These are phyloP conservation scores for Philopedon plagiatum DNA, from an alignment of 2,888 invertebrate species.

Conservation along the genomic window DNA sequence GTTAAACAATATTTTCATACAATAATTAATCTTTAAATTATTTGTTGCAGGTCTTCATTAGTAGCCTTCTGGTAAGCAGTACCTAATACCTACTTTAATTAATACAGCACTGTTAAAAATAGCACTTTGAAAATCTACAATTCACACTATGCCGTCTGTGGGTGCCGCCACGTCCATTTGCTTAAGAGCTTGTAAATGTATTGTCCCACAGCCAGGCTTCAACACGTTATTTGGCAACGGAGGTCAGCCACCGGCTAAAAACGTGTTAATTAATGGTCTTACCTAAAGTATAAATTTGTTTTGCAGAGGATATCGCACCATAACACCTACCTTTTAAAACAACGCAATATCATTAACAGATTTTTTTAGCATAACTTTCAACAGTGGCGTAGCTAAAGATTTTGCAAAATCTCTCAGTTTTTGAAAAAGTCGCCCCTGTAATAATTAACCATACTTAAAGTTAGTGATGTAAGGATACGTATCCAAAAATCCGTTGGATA, in stretches of 20 bases:
- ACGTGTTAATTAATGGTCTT: constrained; percentile 34
- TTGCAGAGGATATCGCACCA: constrained; percentile 2
- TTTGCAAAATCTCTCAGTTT: no score
- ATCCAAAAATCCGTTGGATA: no score
- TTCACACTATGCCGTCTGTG: constrained; percentile 28
- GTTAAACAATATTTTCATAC: no score
- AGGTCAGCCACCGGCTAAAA: constrained; percentile 29
- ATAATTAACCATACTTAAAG: no score
- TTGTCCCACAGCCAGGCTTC: constrained; percentile 29
- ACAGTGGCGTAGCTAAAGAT: no score
- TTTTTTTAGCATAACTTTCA: neutral
- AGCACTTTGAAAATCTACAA: constrained; percentile 24
- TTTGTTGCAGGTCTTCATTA: no score
- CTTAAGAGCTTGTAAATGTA: constrained; percentile 42
- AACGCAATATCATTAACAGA: neutral
- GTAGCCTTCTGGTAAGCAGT: no score
- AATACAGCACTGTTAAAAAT: constrained; percentile 25
- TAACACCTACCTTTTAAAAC: neutral
- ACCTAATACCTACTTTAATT: neutral
- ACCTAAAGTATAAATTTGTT: constrained; percentile 11
- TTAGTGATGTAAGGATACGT: no score
- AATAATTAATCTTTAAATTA: no score
- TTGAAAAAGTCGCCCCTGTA: no score
- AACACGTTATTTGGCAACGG: constrained; percentile 30
- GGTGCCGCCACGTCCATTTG: constrained; percentile 39